These are phyloP conservation scores for Rhombomys opimus DNA, from an alignment of 2,113 vertebrate genomes.

Conservation along the genomic window DNA sequence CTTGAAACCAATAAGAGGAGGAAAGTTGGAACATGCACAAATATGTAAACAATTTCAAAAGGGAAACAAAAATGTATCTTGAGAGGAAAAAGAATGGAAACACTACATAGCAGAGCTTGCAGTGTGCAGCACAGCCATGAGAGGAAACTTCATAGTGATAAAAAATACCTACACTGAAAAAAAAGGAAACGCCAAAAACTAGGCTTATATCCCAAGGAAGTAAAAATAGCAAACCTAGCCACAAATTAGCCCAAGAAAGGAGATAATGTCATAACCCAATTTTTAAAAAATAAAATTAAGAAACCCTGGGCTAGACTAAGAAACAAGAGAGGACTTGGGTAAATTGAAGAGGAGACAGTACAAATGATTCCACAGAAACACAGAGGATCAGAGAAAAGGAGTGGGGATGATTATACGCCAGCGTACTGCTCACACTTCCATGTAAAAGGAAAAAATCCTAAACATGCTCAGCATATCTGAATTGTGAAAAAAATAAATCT, in stretches of 20 bases:
- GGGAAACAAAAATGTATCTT: neutral
- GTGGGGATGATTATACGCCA: neutral
- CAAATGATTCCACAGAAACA: neutral
- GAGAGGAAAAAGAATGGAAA: neutral
- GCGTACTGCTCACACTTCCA: neutral
- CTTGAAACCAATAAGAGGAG: neutral
- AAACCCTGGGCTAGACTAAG: neutral
- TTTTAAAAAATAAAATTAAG: neutral
- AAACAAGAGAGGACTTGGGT: neutral
- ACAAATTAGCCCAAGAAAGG: neutral
- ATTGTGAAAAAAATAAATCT: neutral
- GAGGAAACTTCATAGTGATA: neutral
- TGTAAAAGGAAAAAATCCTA: neutral
- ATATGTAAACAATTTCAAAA: neutral
- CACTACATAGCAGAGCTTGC: neutral
- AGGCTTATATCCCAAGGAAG: neutral
- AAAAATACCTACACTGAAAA: neutral
- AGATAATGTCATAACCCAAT: neutral
- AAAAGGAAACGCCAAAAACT: neutral
- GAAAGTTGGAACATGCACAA: neutral
- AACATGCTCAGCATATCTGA: neutral
- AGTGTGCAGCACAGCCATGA: neutral
- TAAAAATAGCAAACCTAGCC: neutral
- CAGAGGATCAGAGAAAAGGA: neutral
- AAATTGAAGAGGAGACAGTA: neutral